Base-by-base conservation (phyloP, 2,888 invertebrate species). In the Melipona beecheii region DNA sequence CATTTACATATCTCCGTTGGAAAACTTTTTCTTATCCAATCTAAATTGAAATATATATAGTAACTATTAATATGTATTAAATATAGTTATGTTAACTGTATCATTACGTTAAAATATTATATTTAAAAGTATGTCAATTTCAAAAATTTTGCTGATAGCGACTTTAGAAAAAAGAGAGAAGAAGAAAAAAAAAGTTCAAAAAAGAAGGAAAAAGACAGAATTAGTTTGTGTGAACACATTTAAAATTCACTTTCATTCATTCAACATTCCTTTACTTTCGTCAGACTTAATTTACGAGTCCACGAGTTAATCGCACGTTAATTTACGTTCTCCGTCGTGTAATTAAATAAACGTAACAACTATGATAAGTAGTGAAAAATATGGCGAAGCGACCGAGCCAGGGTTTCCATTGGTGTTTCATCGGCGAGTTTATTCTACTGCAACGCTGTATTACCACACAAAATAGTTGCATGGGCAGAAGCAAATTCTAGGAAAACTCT, bases 381-480 rank as follows among this genome's bases (percentile, higher is more conserved):
- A 79, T 65, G n/a, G 73, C 56, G 50, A 49, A 79, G 54, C 56
- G 64, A 62, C 27, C 58, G 52, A 49, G n/a, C 17, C 81, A 15
- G 73, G 79, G 81, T 74, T 79, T 81, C 79, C 79, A 64, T 62
- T 54, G 24, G 56, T 69, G 73, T 79, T 81, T 64, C 69, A 52
- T 69, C 50, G 50, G 65, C 24, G 73, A 81, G 81, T 81, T 81
- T 74, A 69, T 79, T 70, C 74, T 64, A 50, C 56, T 56, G 56
- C n/a, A 56, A 56, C 81, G 52, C 74, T 79, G 74, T 74, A 79
- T 81, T 81, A 74, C 74, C 9, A 69, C 69, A 74, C 70, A 81
- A 81, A 81, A 81, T 81, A 79, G 81, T 74, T 70, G 69, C 58
- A 50, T 52, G 64, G 50, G 31, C 36, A 58, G 52, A 60, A 60